Conservation (phyloP, 2,113 vertebrate genomes). For the Antennarius striatus region DNA sequence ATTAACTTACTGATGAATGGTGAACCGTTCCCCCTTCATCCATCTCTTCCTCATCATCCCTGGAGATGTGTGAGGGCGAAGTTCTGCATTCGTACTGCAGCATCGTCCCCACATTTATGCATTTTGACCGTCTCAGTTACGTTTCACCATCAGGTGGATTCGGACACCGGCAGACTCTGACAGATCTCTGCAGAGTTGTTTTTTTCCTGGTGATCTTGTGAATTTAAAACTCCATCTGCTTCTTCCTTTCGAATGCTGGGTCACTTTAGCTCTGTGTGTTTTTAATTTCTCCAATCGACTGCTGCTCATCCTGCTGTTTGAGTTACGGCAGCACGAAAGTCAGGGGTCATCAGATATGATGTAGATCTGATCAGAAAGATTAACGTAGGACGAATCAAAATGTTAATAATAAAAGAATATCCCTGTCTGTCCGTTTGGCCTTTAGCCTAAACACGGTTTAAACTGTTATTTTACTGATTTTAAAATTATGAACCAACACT, state of each 20-base stretch:
- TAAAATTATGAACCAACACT: background rate
- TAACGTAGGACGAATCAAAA: constrained; percentile 8
- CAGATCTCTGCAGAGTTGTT: constrained; percentile 58
- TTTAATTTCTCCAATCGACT: constrained; percentile 44
- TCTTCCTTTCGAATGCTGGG: constrained; percentile 14
- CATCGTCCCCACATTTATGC: constrained; percentile 2
- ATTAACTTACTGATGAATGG: constrained; percentile 59
- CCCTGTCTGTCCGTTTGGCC: background rate
- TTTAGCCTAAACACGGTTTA: background rate
- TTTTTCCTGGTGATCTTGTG: constrained; percentile 60
- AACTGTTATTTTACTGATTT: background rate
- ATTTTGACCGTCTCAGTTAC: constrained; percentile 38
- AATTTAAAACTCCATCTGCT: constrained; percentile 66
- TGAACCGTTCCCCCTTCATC: constrained; percentile 9
- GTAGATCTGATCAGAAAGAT: background rate
- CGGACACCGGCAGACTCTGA: constrained; percentile 55
- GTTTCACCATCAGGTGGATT: constrained; percentile 51
- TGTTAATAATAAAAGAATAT: background rate
- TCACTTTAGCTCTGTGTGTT: constrained; percentile 44
- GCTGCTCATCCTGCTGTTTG: constrained; percentile 31
- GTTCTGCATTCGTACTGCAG: constrained; percentile 10
- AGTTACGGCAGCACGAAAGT: constrained; percentile 19
- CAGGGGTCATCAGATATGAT: too few species aligned
- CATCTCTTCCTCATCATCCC: constrained; percentile 23
- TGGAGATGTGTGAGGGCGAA: constrained; percentile 12